phyloP scores from a whole-genome alignment of 2,888 invertebrate species.

The Tenthredo notha region DNA sequence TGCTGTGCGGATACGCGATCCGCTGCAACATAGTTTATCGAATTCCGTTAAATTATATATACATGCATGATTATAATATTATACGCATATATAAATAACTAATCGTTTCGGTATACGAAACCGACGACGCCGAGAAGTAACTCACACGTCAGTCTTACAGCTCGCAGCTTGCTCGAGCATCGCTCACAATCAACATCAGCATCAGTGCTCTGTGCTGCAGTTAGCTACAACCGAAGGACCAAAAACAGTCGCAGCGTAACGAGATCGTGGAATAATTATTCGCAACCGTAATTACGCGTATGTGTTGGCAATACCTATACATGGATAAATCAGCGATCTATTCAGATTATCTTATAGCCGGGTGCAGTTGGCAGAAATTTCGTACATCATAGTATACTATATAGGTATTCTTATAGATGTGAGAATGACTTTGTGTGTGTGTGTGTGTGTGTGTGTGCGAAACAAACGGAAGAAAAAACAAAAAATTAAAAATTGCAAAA shows the following conservation, averaged over 20 bases:
- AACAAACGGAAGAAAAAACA: not conserved
- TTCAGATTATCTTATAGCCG: not conserved
- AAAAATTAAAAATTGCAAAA: not conserved
- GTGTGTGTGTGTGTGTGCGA: not conserved
- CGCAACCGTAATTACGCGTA: not conserved
- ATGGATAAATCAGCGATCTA: not conserved
- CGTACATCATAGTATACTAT: not conserved
- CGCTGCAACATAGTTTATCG: not conserved
- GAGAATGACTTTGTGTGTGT: not conserved
- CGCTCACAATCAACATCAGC: conserved; percentile 26
- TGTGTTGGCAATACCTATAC: not conserved
- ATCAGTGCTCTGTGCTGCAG: not conserved
- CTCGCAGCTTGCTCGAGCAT: not conserved
- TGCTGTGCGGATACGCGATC: not conserved
- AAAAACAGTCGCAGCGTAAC: not conserved
- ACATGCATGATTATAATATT: not conserved
- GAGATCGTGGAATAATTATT: not conserved
- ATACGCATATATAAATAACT: conserved; percentile 4
- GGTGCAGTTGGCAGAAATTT: not conserved
- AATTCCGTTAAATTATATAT: not conserved
- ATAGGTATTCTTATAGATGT: not conserved
- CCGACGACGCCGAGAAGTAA: not conserved
- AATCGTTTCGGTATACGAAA: conserved; percentile 27
- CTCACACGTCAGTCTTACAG: not conserved
- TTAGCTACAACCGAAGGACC: not conserved